Evolutionary conservation across 1,140 invertebrate genomes (phyloP).

Genomic region (Bombus terrestris): DNA sequence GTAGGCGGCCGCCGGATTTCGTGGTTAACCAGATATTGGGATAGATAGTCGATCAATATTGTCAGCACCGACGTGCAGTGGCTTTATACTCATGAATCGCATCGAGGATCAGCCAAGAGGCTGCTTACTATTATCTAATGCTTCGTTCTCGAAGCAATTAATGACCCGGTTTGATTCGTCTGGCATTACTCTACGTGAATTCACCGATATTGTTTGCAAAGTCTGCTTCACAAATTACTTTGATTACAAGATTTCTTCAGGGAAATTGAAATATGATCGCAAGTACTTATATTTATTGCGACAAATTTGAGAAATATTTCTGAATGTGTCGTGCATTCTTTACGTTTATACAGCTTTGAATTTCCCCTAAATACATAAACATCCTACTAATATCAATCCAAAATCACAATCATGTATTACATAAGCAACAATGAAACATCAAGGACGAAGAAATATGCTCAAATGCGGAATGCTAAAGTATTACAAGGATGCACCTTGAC

Average conservation of each 20-base stretch:
- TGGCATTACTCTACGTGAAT: neutral
- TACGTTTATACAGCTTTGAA: too few species aligned
- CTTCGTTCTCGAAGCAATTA: slow-evolving; percentile 9
- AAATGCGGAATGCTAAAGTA: neutral
- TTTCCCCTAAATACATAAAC: too few species aligned
- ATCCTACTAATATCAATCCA: too few species aligned
- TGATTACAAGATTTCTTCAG: too few species aligned
- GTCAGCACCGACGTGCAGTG: slow-evolving; percentile 9
- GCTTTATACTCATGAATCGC: slow-evolving; percentile 2
- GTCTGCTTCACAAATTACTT: too few species aligned
- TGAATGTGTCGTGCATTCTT: too few species aligned
- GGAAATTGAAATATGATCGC: too few species aligned
- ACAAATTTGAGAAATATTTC: too few species aligned
- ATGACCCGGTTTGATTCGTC: neutral
- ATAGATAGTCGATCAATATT: slow-evolving; percentile 51
- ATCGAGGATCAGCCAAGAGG: neutral
- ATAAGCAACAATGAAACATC: neutral
- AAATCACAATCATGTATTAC: neutral
- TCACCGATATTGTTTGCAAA: neutral
- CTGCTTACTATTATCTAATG: slow-evolving; percentile 7
- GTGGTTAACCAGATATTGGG: slow-evolving; percentile 62
- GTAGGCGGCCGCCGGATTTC: slow-evolving; percentile 57
- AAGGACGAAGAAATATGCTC: neutral
- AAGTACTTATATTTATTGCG: too few species aligned
- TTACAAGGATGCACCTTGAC: slow-evolving; percentile 49